Conservation (phyloP, 2,888 invertebrate genomes). For the Cryptus armator region DNA sequence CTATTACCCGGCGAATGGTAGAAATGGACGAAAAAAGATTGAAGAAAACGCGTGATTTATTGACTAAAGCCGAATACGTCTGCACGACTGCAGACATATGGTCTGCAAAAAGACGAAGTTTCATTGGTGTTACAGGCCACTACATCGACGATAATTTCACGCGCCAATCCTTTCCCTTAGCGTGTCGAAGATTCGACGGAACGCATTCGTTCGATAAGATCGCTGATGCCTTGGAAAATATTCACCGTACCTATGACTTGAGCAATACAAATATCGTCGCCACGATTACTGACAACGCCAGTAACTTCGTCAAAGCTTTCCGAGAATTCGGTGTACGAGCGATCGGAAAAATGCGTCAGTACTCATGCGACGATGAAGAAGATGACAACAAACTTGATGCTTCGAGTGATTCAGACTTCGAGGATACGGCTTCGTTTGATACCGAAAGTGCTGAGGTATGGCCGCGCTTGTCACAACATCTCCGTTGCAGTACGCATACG, state of each 20-base stretch:
- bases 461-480: slow-evolving; percentile 34
- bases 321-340: slow-evolving; percentile 28
- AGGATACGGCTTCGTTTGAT: slow-evolving; percentile 26
- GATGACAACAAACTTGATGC: slow-evolving; percentile 5
- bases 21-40: slow-evolving; percentile 26
- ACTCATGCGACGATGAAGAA: slow-evolving; percentile 27
- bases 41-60: slow-evolving; percentile 19
- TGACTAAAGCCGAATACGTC: slow-evolving; percentile 19
- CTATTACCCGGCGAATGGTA: slow-evolving; percentile 1
- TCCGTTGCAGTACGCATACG: slow-evolving; percentile 50
- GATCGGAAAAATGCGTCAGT: slow-evolving; percentile 13
- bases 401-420: slow-evolving; percentile 1
- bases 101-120: slow-evolving; percentile 24
- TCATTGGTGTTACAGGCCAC: slow-evolving; percentile 23
- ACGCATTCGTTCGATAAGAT: slow-evolving; percentile 13
- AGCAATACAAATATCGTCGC: slow-evolving; percentile 35
- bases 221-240: slow-evolving; percentile 43
- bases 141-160: too few species aligned
- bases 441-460: not conserved
- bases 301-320: slow-evolving; percentile 51
- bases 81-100: slow-evolving; percentile 26
- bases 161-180: slow-evolving; percentile 8
- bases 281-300: slow-evolving; percentile 49
- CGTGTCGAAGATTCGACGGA: slow-evolving; percentile 23
- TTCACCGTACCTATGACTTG: slow-evolving; percentile 38